Percentiles rank a stretch among this genome's conserved stretches.
Evolutionary conservation across 2,113 vertebrate genomes (phyloP).

Genomic region (Dipodomys ordii): DNA sequence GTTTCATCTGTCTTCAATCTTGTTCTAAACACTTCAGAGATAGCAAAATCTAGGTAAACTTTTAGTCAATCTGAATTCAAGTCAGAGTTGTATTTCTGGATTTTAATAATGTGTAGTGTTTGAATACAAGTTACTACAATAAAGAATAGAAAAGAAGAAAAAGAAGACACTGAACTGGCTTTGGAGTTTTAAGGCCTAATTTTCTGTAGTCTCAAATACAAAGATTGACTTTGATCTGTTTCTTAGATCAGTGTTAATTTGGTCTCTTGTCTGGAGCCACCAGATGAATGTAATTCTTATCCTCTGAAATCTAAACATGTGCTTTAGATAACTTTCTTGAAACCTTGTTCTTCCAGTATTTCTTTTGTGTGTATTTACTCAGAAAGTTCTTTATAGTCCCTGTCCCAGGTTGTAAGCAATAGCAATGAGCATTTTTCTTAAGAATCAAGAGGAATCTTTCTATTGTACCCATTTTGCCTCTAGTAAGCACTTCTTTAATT

Average conservation of each 20-base stretch:
- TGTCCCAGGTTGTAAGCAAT: neutral
- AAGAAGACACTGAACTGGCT: neutral
- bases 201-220: neutral
- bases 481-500: conserved; percentile 43
- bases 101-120: neutral
- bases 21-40: neutral
- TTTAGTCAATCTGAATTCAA: neutral
- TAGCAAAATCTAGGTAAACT: neutral
- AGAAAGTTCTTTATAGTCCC: neutral
- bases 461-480: neutral
- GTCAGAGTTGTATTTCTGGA: neutral
- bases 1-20: neutral
- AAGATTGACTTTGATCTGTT: neutral
- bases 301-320: neutral
- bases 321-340: neutral
- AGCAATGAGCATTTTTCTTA: conserved; percentile 6
- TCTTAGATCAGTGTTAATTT: neutral
- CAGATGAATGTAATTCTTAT: neutral
- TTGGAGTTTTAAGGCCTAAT: neutral
- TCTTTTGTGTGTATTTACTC: neutral
- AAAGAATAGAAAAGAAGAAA: neutral
- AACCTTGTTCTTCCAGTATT: neutral
- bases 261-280: neutral
- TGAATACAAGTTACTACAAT: neutral
- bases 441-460: conserved; percentile 1